phyloP scores from a whole-genome alignment of 2,888 invertebrate species.

The Micropterix aruncella region DNA sequence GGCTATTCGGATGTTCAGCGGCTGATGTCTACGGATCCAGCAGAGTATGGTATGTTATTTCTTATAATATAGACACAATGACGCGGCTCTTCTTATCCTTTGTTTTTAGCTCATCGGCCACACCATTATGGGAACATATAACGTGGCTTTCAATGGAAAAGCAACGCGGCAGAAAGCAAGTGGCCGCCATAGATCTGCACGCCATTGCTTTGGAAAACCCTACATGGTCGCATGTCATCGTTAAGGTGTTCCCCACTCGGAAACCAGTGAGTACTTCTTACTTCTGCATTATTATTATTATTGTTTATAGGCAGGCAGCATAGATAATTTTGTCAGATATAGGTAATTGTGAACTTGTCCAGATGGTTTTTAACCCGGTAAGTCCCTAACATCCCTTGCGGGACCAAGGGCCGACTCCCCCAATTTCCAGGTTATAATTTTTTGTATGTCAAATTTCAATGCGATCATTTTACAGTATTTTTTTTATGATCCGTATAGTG shows the following conservation, averaged over 20 bases:
- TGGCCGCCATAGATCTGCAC: constrained; percentile 45
- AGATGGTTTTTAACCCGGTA: no score
- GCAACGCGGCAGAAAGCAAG: constrained; percentile 26
- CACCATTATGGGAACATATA: constrained; percentile 23
- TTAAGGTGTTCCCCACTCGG: constrained; percentile 48
- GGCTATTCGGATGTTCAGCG: constrained; percentile 66
- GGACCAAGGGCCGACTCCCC: no score
- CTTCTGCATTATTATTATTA: neutral
- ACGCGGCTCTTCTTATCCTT: constrained; percentile 1
- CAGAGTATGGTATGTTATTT: constrained; percentile 43
- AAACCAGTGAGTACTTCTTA: constrained; percentile 34
- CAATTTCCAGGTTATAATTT: no score
- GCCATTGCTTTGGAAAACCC: constrained; percentile 38
- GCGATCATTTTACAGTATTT: no score
- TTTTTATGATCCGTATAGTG: no score
- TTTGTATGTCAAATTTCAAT: no score
- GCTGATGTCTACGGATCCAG: constrained; percentile 33
- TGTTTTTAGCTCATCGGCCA: constrained; percentile 25
- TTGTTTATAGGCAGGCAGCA: no score
- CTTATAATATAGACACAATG: neutral
- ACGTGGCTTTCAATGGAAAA: constrained; percentile 26
- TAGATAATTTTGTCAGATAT: no score
- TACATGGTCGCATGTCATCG: constrained; percentile 54
- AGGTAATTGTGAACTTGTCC: no score
- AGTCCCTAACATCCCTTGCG: no score